A percentile compares a stretch with the other conserved stretches of the same genome.
These are phyloP conservation scores for Catocala nupta DNA, from an alignment of 2,888 invertebrate species.

Conservation along the genomic window DNA sequence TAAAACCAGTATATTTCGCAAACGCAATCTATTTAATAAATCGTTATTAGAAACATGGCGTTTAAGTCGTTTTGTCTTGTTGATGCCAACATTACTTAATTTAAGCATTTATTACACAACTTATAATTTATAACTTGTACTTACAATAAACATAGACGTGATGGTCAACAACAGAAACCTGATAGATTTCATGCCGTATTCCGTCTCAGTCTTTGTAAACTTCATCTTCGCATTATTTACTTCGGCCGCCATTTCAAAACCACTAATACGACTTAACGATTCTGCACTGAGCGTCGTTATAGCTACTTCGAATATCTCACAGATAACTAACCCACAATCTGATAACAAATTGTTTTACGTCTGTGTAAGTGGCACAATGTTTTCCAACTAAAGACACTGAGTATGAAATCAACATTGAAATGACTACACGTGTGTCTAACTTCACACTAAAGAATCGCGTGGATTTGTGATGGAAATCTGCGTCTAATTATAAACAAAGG, in stretches of 20 bases:
- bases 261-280: constrained; percentile 30
- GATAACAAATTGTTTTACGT: constrained; percentile 59
- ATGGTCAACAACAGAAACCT: constrained; percentile 80
- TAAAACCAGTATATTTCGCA: no score
- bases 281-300: constrained; percentile 28
- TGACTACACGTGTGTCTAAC: no score
- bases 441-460: no score
- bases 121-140: constrained; percentile 47
- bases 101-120: no score
- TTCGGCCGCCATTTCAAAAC: constrained; percentile 35
- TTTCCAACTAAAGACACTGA: constrained; percentile 34
- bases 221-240: constrained; percentile 64
- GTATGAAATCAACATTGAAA: no score
- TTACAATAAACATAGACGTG: constrained; percentile 81
- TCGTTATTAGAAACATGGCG: no score
- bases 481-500: no score
- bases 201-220: constrained; percentile 75
- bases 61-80: no score
- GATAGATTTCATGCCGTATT: constrained; percentile 83
- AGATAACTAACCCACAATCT: constrained; percentile 54
- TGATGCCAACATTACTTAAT: no score
- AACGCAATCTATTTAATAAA: no score
- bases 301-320: constrained; percentile 48
- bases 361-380: constrained; percentile 20
- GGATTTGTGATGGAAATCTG: no score